phyloP scores from a whole-genome alignment of 2,888 invertebrate genomes.

The Pycnomerus fuliginosus region DNA sequence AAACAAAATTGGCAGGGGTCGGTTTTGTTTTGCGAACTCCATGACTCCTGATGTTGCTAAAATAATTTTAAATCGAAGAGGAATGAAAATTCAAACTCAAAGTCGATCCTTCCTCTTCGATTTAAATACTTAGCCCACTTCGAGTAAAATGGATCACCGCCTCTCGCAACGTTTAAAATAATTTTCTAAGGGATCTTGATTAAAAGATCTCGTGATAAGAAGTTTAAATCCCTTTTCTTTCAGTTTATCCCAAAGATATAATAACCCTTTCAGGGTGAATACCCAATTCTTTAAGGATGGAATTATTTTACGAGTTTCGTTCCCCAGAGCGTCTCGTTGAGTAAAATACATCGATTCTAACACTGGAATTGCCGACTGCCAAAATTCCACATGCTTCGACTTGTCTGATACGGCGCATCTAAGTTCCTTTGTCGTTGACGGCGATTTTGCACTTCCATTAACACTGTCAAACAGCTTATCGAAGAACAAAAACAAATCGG shows the following conservation, averaged over 20 bases:
- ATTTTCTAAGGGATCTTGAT: background rate
- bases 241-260: background rate
- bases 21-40: background rate
- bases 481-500: slow-evolving; percentile 5
- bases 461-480: background rate
- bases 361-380: background rate
- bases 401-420: slow-evolving; percentile 6
- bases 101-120: too few species aligned
- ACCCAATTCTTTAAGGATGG: background rate
- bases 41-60: background rate
- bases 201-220: background rate
- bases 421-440: background rate
- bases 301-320: background rate
- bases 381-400: slow-evolving; percentile 10
- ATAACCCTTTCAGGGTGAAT: background rate
- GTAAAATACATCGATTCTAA: background rate
- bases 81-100: too few species aligned
- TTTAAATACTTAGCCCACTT: too few species aligned
- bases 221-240: background rate
- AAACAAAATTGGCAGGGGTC: background rate
- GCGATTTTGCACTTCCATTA: slow-evolving; percentile 1
- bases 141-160: too few species aligned
- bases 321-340: background rate
- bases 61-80: too few species aligned
- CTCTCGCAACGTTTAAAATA: too few species aligned